Evolutionary conservation across 2,888 invertebrate genomes (phyloP), one percentile per base, ranked within the genome.

Genomic region (Apodemia mormo): DNA sequence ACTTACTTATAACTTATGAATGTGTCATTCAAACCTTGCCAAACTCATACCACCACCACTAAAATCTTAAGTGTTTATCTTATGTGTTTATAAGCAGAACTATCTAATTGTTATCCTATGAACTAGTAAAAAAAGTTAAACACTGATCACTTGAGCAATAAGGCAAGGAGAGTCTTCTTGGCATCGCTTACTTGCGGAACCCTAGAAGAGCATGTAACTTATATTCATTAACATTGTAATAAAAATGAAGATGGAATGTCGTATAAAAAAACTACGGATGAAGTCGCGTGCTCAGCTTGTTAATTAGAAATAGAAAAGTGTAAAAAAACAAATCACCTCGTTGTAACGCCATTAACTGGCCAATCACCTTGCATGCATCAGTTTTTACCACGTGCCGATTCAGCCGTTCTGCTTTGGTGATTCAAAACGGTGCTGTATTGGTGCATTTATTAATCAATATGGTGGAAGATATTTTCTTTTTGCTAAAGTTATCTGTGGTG

Each of bases 241-340:
- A 37, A 64, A 37, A 37, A 33, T 37, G 14, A 30, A 58, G 61
- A 37, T 64, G 61, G 56, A 58, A 58, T 64, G 33, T 12, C 52
- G 52, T 54, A 64, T 64, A 54, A 64, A 64, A 64, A 64, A 61
- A 8, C 61, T 37, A 2, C 33, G 30, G 37, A 64, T 37, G n/a
- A 37, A 64, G 61, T 64, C 61, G 61, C 61, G 61, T 64, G 61
- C 61, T 14, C 61, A 7, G 14, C 37, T 64, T 37, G 61, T 64
- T 64, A 64, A 64, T 64, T 64, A 64, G n/a, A n/a, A 64, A 64
- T 64, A 64, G 61, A 61, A 61, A 64, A 14, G 30, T 33, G 37
- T 64, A 64, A 64, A 64, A 64, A 64, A 64, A 64, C 33, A 64
- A 61, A 64, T 64, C 37, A 64, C 33, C 33, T 37, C 33, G 12